Evolutionary conservation across 2,797 vertebrate species (phyloP), one percentile per base, ranked within the genome.

Genomic region (Rhabdophis nuchalis): DNA sequence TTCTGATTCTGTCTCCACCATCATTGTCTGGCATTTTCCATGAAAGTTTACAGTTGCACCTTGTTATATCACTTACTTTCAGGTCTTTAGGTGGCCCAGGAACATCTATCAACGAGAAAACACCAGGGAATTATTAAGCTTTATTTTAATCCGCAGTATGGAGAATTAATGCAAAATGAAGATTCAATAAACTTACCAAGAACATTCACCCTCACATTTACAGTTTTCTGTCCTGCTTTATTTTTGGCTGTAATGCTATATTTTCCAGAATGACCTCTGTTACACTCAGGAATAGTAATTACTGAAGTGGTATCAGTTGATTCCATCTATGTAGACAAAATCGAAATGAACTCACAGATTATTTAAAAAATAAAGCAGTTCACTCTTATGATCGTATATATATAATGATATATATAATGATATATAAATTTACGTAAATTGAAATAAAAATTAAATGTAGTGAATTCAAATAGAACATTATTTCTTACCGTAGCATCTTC

Each of bases 171-270:
- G 89, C 27, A 82, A 50, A 91, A 92, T 91, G 72, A 85, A 85
- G 72, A 64, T 85, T 46, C 13, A 52, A 86, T 93, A 93, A 58
- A 95, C 98, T 72, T 97, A 99, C 99, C 99, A 64, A 99, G 98
- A 68, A 99, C 99, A 94, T 98, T 98, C 94, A 99, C 98, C 97
- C 98, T 98, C 95, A 99, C 94, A 58, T 98, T 98, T 60, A 98
- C 96, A 52, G 99, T 99, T 96, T 99, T 99, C 97, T 99, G 99
- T 96, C 99, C 99, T 36, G 99, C 98, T 97, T 99, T 99, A 96
- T 99, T 99, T 96, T 99, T 99, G 92, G 99, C 99, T 50, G 98
- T 99, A 97, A 99, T 98, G 93, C 97, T 99, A 93, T 99, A 99
- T 97, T 98, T 98, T 95, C 99, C 99, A 89, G 99, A 98, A 96